Percentiles rank a stretch among this genome's conserved stretches.
These are phyloP conservation scores for Acipenser transmontanus DNA, from an alignment of 2,797 vertebrate species.

Conservation along the genomic window DNA sequence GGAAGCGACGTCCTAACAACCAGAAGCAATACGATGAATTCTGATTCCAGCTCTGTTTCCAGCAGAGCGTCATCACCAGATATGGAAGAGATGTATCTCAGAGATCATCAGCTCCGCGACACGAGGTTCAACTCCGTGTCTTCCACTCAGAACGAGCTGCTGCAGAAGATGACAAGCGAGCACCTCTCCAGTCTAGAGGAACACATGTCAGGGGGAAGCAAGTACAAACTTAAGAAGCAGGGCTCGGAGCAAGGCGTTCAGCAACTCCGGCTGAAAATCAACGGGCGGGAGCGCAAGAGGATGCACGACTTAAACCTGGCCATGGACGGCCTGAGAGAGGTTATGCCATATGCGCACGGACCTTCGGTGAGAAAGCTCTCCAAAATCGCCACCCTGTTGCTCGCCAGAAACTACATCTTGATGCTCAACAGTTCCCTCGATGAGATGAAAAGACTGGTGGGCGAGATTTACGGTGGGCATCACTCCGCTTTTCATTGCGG, in stretches of 20 bases:
- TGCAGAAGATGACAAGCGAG: conserved; percentile 74
- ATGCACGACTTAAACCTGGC: conserved; percentile 96
- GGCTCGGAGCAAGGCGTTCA: conserved; percentile 89
- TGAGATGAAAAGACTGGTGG: conserved; percentile 94
- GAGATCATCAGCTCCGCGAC: conserved; percentile 69
- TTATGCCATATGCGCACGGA: conserved; percentile 96
- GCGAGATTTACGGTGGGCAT: conserved; percentile 94
- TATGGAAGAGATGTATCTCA: conserved; percentile 87
- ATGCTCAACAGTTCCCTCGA: conserved; percentile 94
- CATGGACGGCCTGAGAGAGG: conserved; percentile 92
- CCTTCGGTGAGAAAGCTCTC: conserved; percentile 92
- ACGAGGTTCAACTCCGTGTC: conserved; percentile 76
- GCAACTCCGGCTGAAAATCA: conserved; percentile 88
- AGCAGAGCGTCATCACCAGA: conserved; percentile 97
- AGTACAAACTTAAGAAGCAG: conserved; percentile 95
- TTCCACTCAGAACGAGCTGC: conserved; percentile 79
- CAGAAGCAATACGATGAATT: conserved; percentile 84
- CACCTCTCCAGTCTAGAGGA: conserved; percentile 55
- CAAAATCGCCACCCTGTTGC: conserved; percentile 90
- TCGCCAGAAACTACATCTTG: conserved; percentile 95
- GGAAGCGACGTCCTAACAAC: conserved; percentile 55
- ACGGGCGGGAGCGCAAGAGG: conserved; percentile 86
- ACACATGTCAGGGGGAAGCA: conserved; percentile 63
- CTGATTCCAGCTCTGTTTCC: conserved; percentile 86
- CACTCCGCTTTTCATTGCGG: conserved; percentile 94